Conservation (phyloP, 2,888 invertebrate species). For the Drosophila kokeensis region DNA sequence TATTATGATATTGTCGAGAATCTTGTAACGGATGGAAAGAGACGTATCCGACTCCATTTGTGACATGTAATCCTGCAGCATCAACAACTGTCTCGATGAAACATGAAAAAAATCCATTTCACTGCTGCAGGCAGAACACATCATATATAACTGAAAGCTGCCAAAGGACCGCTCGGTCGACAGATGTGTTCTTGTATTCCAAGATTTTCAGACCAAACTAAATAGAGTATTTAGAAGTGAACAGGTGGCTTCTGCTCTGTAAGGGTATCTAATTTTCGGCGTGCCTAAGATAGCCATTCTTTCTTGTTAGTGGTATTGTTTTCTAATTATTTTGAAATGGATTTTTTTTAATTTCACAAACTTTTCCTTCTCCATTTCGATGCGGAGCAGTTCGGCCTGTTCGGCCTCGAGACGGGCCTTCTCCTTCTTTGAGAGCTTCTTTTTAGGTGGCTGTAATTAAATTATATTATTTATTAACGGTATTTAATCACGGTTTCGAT, state of each 20-base stretch:
- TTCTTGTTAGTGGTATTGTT: neutral
- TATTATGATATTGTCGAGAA: neutral
- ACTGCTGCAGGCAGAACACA: neutral
- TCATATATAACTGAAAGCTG: neutral
- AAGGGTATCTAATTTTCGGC: neutral
- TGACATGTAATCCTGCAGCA: neutral
- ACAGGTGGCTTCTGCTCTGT: neutral
- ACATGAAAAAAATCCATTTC: neutral
- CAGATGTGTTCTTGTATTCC: neutral
- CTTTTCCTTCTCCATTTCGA: slow-evolving; percentile 85
- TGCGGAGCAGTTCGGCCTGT: slow-evolving; percentile 84
- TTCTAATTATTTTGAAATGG: neutral
- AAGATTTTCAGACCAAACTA: neutral
- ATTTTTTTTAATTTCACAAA: slow-evolving; percentile 41
- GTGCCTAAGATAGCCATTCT: neutral
- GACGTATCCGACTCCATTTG: neutral
- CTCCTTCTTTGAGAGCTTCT: slow-evolving; percentile 85
- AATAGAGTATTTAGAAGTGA: neutral
- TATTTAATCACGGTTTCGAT: slow-evolving; percentile 14
- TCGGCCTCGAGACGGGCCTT: slow-evolving; percentile 85
- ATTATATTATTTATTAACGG: slow-evolving; percentile 32
- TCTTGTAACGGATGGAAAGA: neutral
- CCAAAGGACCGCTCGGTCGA: neutral
- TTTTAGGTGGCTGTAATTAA: slow-evolving; percentile 82
- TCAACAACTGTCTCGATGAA: no score